Conservation (phyloP, 2,888 invertebrate species). For the Elmis aenea region DNA sequence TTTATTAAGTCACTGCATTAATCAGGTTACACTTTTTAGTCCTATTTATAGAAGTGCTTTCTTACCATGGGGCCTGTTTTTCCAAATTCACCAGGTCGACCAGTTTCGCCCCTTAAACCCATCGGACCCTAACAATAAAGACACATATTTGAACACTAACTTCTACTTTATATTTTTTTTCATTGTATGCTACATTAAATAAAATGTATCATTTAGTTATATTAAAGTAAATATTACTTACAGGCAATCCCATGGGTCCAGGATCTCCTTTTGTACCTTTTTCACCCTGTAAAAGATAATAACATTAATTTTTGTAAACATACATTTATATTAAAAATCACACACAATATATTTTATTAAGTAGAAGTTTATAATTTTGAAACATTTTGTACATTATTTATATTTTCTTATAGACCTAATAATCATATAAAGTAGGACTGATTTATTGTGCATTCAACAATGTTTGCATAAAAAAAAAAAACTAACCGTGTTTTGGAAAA, state of each 20-base stretch:
- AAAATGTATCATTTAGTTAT: not conserved
- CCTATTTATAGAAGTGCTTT: constrained; percentile 45
- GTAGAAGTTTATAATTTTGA: too few species aligned
- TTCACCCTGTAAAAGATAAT: constrained; percentile 60
- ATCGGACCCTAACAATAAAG: constrained; percentile 64
- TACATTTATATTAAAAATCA: too few species aligned
- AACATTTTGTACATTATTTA: too few species aligned
- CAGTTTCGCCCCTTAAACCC: constrained; percentile 72
- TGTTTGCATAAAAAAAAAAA: too few species aligned
- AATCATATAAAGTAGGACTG: too few species aligned
- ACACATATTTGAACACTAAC: constrained; percentile 14
- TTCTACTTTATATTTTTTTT: not conserved
- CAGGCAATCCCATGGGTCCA: constrained; percentile 94
- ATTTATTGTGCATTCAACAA: too few species aligned
- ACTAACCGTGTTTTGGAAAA: too few species aligned
- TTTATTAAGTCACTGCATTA: constrained; percentile 44
- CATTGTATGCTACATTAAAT: not conserved
- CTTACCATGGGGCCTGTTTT: constrained; percentile 77
- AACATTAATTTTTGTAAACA: not conserved
- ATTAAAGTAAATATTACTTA: constrained; percentile 53
- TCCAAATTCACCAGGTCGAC: constrained; percentile 67
- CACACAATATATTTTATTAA: too few species aligned
- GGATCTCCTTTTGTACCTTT: constrained; percentile 78
- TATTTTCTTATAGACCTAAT: too few species aligned
- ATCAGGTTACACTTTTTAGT: constrained; percentile 37